Conservation (phyloP, 2,113 vertebrate species). For the Polypterus bichir region DNA sequence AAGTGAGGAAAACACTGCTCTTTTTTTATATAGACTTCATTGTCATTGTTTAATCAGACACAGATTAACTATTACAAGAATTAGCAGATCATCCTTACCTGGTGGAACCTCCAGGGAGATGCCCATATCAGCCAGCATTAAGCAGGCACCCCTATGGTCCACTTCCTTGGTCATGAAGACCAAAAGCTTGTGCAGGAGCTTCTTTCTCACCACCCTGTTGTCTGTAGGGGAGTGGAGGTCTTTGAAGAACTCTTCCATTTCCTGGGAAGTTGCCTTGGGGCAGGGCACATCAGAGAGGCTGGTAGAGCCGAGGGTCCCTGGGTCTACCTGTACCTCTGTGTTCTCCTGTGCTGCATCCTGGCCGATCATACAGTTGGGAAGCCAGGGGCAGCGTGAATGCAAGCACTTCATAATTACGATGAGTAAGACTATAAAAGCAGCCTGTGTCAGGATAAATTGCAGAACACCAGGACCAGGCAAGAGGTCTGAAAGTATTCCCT, state of each 20-base stretch:
- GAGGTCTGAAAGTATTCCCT: too few relatives aligned
- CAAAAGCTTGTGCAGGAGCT: slow-evolving; percentile 31
- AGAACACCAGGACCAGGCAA: too few relatives aligned
- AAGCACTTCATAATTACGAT: slow-evolving; percentile 27
- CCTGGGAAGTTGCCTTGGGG: neutral
- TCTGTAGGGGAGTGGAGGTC: slow-evolving; percentile 27
- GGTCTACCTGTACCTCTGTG: neutral
- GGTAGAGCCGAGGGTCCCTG: neutral
- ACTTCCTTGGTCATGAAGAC: slow-evolving; percentile 27
- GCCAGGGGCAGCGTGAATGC: slow-evolving; percentile 15
- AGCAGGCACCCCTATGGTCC: slow-evolving; percentile 21
- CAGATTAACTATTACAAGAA: too few relatives aligned
- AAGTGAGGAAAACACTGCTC: too few relatives aligned
- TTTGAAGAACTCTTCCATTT: slow-evolving; percentile 29
- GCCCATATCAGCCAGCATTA: slow-evolving; percentile 24
- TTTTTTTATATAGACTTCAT: too few relatives aligned
- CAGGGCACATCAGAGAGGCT: slow-evolving; percentile 7
- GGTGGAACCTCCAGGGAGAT: slow-evolving; percentile 28
- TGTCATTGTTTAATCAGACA: too few relatives aligned
- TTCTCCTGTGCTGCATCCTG: neutral
- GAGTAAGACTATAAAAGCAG: slow-evolving; percentile 12
- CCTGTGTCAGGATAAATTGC: neutral
- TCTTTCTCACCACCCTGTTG: slow-evolving; percentile 19
- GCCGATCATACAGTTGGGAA: neutral
- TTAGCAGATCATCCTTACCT: slow-evolving; percentile 17